Conservation (phyloP, 2,113 vertebrate species). For the Chaetura pelagica region DNA sequence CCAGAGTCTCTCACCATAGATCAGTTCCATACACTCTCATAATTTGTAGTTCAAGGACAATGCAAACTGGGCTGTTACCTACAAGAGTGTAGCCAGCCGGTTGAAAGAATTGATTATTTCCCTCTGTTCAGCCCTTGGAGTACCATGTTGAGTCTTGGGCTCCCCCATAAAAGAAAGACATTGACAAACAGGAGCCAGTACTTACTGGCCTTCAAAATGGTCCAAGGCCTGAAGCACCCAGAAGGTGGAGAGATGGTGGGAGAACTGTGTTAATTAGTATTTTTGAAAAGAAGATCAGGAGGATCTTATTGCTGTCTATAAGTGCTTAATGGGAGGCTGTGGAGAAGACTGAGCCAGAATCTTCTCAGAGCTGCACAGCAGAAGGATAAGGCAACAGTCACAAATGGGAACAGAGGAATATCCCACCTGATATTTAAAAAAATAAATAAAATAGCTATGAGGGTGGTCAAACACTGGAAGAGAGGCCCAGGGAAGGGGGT, state of each 20-base stretch:
- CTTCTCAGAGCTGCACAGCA: not conserved
- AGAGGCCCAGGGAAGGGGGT: not conserved
- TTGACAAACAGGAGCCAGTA: not conserved
- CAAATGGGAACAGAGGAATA: not conserved
- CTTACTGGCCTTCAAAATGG: not conserved
- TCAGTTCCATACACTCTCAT: not conserved
- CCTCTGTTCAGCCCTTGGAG: not conserved
- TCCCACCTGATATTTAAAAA: not conserved
- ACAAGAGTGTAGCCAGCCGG: not conserved
- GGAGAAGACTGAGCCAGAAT: not conserved
- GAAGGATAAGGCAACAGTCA: not conserved
- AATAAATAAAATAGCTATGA: not conserved
- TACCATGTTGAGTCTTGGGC: not conserved
- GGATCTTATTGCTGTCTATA: not conserved
- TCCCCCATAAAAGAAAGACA: not conserved
- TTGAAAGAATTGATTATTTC: not conserved
- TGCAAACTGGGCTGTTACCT: not conserved
- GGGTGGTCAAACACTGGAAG: slow-evolving; percentile 1
- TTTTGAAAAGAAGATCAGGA: not conserved
- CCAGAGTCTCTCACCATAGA: not conserved
- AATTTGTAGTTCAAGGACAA: not conserved
- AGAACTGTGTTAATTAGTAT: not conserved
- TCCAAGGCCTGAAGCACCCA: not conserved
- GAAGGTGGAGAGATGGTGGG: not conserved
- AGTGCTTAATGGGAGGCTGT: not conserved